phyloP scores from a whole-genome alignment of 2,113 vertebrate genomes.

The Gymnocephalus cernua region DNA sequence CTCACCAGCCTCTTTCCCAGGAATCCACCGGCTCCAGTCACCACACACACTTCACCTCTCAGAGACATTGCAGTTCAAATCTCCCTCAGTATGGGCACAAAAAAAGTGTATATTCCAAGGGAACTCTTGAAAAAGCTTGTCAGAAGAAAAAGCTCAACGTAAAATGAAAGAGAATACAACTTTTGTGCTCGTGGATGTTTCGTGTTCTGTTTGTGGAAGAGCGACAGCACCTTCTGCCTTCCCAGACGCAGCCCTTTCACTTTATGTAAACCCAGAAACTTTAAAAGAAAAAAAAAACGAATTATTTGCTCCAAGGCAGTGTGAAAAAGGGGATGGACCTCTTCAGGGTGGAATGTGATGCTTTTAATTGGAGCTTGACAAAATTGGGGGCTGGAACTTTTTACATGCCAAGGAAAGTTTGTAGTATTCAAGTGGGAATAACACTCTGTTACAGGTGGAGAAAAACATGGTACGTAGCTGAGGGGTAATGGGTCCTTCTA shows the following conservation, averaged over 20 bases:
- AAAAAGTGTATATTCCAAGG: not conserved
- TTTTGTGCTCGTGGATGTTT: not conserved
- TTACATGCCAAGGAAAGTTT: conserved; percentile 57
- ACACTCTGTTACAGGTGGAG: not conserved
- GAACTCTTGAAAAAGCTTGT: not conserved
- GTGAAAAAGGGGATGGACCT: conserved; percentile 48
- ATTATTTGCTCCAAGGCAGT: conserved; percentile 28
- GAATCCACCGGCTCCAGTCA: conserved; percentile 93
- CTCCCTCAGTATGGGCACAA: not conserved
- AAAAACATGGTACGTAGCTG: not conserved
- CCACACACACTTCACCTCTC: conserved; percentile 86
- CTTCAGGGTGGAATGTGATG: conserved; percentile 30
- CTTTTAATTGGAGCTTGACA: conserved; percentile 17
- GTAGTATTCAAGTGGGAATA: not conserved
- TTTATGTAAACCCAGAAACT: conserved; percentile 47
- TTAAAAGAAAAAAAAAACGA: not conserved
- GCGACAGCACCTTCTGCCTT: conserved; percentile 32
- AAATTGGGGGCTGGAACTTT: conserved; percentile 21
- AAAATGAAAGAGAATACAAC: not conserved
- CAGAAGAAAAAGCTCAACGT: not conserved
- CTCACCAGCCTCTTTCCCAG: conserved; percentile 87
- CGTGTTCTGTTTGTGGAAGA: not conserved
- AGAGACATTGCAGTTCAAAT: conserved; percentile 78
- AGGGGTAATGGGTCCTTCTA: not conserved
- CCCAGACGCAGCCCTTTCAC: conserved; percentile 15